Conservation (phyloP, 92 coral and sea anemone genomes). For the Nematostella vectensis region DNA sequence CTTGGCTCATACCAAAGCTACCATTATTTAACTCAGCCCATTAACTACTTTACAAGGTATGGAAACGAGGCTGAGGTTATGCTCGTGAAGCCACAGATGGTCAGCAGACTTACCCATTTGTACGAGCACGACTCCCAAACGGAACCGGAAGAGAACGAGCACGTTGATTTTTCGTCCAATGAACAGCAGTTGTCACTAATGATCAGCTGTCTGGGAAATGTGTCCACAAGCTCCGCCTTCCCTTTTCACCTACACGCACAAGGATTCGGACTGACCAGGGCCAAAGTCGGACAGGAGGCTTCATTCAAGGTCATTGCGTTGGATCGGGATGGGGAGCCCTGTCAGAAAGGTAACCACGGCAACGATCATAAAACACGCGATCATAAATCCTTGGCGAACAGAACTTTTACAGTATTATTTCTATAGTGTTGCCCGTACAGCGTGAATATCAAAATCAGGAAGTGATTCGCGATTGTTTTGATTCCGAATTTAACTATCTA, state of each 20-base stretch:
- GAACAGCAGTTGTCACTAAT: constrained; percentile 60
- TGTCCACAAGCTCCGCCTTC: constrained; percentile 63
- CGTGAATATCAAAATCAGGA: too few relatives aligned
- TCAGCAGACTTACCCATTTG: constrained; percentile 77
- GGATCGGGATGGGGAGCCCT: constrained; percentile 73
- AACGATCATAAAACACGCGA: too few relatives aligned
- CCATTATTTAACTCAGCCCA: too few relatives aligned
- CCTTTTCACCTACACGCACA: constrained; percentile 74
- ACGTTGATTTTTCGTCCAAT: constrained; percentile 61
- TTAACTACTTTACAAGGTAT: too few relatives aligned
- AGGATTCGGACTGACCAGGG: constrained; percentile 57
- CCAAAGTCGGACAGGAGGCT: constrained; percentile 67
- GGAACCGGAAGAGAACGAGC: constrained; percentile 80
- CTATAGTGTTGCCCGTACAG: too few relatives aligned
- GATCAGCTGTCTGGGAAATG: constrained; percentile 58
- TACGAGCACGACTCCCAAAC: constrained; percentile 79
- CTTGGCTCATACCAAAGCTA: too few relatives aligned
- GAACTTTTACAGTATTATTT: too few relatives aligned
- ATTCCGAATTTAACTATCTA: too few relatives aligned
- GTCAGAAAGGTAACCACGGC: constrained; percentile 43
- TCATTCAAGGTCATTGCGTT: constrained; percentile 49
- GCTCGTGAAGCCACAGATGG: constrained; percentile 91
- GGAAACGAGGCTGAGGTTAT: constrained; percentile 93
- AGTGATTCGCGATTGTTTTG: too few relatives aligned
- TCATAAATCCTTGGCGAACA: too few relatives aligned